Conservation (phyloP, 2,888 invertebrate species). For the Drosophila yooni region DNA sequence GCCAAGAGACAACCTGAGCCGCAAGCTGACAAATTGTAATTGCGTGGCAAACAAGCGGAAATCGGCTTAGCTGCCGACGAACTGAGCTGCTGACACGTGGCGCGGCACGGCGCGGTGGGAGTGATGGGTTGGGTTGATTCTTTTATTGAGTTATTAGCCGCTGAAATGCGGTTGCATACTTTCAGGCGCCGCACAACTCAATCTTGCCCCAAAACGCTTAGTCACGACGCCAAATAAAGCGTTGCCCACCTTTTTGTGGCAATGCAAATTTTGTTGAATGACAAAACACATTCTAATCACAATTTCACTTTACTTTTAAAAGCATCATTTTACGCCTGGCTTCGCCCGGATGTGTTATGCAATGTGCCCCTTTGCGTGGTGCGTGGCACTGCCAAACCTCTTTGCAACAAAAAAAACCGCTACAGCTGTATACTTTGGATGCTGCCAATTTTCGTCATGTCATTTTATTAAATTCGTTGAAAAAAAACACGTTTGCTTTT, state of each 20-base stretch:
- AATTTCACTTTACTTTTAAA: conserved; percentile 52
- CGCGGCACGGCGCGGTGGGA: neutral
- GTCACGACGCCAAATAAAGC: conserved; percentile 66
- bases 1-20: conserved; percentile 55
- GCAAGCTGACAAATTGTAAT: conserved; percentile 77
- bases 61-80: conserved; percentile 69
- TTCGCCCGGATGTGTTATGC: conserved; percentile 35
- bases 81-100: conserved; percentile 2
- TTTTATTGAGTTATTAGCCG: conserved; percentile 74
- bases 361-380: neutral
- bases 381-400: conserved; percentile 5
- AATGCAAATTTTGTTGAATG: conserved; percentile 58
- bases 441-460: conserved; percentile 41
- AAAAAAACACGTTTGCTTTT: conserved; percentile 47
- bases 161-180: conserved; percentile 43
- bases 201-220: conserved; percentile 46
- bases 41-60: conserved; percentile 79
- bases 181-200: conserved; percentile 55
- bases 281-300: conserved; percentile 57
- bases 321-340: conserved; percentile 81
- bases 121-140: neutral
- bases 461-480: conserved; percentile 60
- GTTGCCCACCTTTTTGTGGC: conserved; percentile 22
- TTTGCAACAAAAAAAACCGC: conserved; percentile 1
- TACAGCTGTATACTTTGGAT: conserved; percentile 2